Evolutionary conservation across 2,888 invertebrate species (phyloP).

Genomic region (Agonopterix subpropinquella): DNA sequence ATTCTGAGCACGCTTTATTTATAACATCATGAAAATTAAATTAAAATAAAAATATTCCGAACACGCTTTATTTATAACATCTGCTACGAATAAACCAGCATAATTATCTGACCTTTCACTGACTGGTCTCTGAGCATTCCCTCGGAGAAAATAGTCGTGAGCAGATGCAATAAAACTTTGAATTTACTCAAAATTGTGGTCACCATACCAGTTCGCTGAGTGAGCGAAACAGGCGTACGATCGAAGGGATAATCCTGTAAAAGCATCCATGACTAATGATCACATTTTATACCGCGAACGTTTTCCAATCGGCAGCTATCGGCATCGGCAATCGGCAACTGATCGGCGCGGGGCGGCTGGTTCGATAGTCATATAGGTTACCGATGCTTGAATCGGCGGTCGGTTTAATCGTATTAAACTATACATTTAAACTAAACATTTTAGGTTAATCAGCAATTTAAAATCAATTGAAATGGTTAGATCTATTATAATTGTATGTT

Average conservation of each 20-base stretch:
- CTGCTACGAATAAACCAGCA: too few species aligned
- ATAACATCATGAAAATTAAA: too few species aligned
- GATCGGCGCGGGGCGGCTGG: neutral
- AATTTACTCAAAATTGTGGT: constrained; percentile 9
- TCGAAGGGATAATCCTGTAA: constrained; percentile 37
- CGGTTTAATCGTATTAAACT: neutral
- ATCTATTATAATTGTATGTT: too few species aligned
- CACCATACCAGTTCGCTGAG: constrained; percentile 23
- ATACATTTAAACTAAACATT: neutral
- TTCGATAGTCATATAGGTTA: neutral
- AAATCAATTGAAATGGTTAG: too few species aligned
- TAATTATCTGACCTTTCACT: too few species aligned
- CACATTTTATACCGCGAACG: constrained; percentile 32
- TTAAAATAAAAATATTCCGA: too few species aligned
- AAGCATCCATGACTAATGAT: constrained; percentile 44
- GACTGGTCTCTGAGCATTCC: too few species aligned
- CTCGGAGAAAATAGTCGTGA: too few species aligned
- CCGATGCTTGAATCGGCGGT: neutral
- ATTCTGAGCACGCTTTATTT: too few species aligned
- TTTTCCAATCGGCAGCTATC: neutral
- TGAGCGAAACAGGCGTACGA: constrained; percentile 25
- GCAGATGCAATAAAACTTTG: too few species aligned
- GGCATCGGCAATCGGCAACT: neutral
- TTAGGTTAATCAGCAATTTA: too few species aligned
- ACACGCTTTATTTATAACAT: too few species aligned